Evolutionary conservation across 1,140 invertebrate genomes (phyloP).

Genomic region (Drosophila leontia): DNA sequence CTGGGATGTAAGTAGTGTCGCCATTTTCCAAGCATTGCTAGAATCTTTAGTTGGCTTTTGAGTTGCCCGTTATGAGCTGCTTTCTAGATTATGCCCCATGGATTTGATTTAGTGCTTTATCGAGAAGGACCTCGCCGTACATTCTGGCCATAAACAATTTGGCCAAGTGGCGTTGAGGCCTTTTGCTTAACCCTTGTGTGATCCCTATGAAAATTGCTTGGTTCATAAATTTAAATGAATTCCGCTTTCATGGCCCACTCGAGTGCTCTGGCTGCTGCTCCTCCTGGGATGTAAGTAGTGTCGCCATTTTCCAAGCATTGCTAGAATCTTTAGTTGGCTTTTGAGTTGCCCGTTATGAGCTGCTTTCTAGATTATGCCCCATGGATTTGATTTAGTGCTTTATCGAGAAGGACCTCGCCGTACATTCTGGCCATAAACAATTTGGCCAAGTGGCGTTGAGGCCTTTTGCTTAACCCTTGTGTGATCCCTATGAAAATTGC

Average conservation of each 20-base stretch:
- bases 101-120: conserved; percentile 37
- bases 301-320: too few relatives aligned
- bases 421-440: conserved; percentile 45
- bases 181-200: conserved; percentile 6
- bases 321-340: too few relatives aligned
- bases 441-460: conserved; percentile 33
- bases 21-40: too few relatives aligned
- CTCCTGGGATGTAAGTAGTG: conserved; percentile 14
- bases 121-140: neutral
- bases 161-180: conserved; percentile 24
- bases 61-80: too few relatives aligned
- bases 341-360: too few relatives aligned
- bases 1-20: conserved; percentile 18
- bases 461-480: neutral
- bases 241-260: conserved; percentile 68
- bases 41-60: too few relatives aligned
- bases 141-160: conserved; percentile 50
- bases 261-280: conserved; percentile 5
- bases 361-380: conserved; percentile 26
- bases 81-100: conserved; percentile 22
- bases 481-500: conserved; percentile 65
- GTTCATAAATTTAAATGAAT: conserved; percentile 81
- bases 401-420: conserved; percentile 1
- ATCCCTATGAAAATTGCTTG: conserved; percentile 62
- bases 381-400: conserved; percentile 30